phyloP scores from a whole-genome alignment of 1,140 invertebrate species.

The Panonychus citri region DNA sequence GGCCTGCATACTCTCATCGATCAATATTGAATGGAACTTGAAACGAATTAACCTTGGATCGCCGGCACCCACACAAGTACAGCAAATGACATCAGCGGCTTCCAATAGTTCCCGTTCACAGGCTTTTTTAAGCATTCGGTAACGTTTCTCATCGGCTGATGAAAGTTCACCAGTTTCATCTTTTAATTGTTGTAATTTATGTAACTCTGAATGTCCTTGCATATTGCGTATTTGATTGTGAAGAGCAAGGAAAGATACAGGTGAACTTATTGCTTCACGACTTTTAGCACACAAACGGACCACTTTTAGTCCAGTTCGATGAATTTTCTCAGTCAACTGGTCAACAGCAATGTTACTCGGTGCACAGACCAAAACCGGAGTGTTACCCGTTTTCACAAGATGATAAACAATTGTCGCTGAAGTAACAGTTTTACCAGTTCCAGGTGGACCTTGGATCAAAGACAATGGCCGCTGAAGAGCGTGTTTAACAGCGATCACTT shows the following conservation, averaged over 20 bases:
- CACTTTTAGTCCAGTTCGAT: slow-evolving; percentile 84
- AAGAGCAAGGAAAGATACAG: slow-evolving; percentile 82
- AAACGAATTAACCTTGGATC: slow-evolving; percentile 71
- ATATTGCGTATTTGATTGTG: slow-evolving; percentile 73
- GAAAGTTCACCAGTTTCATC: slow-evolving; percentile 92
- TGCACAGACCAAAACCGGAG: slow-evolving; percentile 89
- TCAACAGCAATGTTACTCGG: slow-evolving; percentile 98
- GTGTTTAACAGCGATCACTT: slow-evolving; percentile 96
- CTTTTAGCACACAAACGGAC: slow-evolving; percentile 93
- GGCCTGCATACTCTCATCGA: slow-evolving; percentile 87
- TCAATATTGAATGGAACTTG: slow-evolving; percentile 89
- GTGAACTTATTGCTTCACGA: slow-evolving; percentile 89
- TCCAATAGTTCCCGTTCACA: slow-evolving; percentile 69
- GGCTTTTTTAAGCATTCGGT: slow-evolving; percentile 66
- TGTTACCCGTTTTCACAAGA: slow-evolving; percentile 66
- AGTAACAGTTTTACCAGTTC: slow-evolving; percentile 96
- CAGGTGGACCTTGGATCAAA: slow-evolving; percentile 72
- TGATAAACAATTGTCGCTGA: slow-evolving; percentile 98
- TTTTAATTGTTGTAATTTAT: slow-evolving; percentile 86
- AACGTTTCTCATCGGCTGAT: slow-evolving; percentile 67
- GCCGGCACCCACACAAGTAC: slow-evolving; percentile 93
- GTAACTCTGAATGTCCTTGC: slow-evolving; percentile 40
- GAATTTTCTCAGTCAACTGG: slow-evolving; percentile 95
- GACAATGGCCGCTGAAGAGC: slow-evolving; percentile 87
- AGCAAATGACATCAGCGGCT: slow-evolving; percentile 94